Evolutionary conservation across 1,140 invertebrate species (phyloP).

Genomic region (Drosophila grimshawi): DNA sequence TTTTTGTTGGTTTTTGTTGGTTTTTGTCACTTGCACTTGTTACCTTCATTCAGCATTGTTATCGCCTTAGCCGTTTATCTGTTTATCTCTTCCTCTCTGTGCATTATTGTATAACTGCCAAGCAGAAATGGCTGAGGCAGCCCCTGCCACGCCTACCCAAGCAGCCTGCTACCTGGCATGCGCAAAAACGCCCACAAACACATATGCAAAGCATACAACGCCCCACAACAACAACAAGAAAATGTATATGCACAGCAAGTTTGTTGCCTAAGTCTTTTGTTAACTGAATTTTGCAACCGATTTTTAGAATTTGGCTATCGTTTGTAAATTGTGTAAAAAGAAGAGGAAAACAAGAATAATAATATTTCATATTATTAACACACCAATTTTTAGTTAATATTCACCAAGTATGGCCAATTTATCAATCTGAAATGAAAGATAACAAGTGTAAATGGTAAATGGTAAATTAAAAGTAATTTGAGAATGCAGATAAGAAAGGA

Average conservation of each 20-base stretch:
- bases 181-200: constrained; percentile 31
- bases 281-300: not conserved
- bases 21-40: constrained; percentile 74
- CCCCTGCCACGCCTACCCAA: constrained; percentile 28
- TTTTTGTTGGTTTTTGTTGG: constrained; percentile 22
- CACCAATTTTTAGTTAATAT: too few relatives aligned
- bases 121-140: constrained; percentile 22
- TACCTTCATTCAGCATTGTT: constrained; percentile 32
- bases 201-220: constrained; percentile 23
- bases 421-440: too few relatives aligned
- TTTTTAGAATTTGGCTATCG: not conserved
- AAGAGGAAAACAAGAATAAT: too few relatives aligned
- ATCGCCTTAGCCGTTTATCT: constrained; percentile 19
- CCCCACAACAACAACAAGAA: constrained; percentile 8
- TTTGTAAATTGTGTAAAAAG: too few relatives aligned
- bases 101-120: constrained; percentile 61
- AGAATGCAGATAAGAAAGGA: too few relatives aligned
- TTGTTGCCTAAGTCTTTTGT: constrained; percentile 55
- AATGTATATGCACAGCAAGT: constrained; percentile 16
- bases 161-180: constrained; percentile 27
- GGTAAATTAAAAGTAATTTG: not conserved
- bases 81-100: constrained; percentile 5
- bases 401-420: too few relatives aligned
- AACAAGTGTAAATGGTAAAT: not conserved
- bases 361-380: not conserved